phyloP scores from a whole-genome alignment of 2,113 vertebrate genomes.

The Syrmaticus mikado region DNA sequence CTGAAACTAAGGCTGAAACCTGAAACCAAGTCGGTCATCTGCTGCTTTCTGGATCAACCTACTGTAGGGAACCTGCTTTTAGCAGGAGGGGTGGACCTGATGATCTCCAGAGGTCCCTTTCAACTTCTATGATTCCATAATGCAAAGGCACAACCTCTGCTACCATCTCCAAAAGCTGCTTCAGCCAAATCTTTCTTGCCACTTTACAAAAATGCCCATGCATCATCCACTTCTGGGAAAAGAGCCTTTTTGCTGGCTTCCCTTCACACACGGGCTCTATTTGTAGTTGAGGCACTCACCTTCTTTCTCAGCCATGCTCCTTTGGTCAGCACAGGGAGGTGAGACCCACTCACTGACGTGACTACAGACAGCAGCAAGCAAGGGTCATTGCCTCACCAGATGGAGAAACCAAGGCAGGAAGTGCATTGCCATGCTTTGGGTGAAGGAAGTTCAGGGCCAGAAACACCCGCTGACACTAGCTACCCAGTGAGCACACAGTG shows the following conservation, averaged over 20 bases:
- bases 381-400: neutral
- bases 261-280: neutral
- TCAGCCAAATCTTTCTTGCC: neutral
- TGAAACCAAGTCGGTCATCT: neutral
- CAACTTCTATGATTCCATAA: no score
- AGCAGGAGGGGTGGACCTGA: no score
- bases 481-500: neutral
- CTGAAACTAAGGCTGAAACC: neutral
- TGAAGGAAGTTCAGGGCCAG: neutral
- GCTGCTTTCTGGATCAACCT: no score
- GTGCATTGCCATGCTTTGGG: fast-evolving
- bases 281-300: neutral
- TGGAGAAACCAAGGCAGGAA: neutral
- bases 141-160: neutral
- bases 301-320: neutral
- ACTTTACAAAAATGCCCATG: fast-evolving
- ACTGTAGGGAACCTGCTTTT: no score
- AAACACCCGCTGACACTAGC: neutral
- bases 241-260: neutral
- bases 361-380: neutral
- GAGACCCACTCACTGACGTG: fast-evolving
- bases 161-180: neutral
- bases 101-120: no score
- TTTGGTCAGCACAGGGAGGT: fast-evolving
- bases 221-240: neutral